Base-by-base conservation (phyloP, 2,888 invertebrate genomes). In the Leptinotarsa haldemani region DNA sequence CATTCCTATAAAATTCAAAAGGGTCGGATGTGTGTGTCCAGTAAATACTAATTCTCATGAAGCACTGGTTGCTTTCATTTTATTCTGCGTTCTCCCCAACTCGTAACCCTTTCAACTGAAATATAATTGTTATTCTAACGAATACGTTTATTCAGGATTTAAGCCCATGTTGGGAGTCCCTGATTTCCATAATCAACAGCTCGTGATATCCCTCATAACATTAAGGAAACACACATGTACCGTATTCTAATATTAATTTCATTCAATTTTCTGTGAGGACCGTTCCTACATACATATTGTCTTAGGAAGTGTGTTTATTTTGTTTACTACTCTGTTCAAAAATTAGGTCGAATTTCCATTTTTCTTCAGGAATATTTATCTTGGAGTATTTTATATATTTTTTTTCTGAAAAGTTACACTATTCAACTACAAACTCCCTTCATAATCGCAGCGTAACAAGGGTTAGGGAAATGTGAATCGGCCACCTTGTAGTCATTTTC, bases 1-100 rank as follows among this genome's bases (percentile, higher is more conserved):
- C 40, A 30, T 61, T 13, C n/a, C 16, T 15, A n/a, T 20, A 30
- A 9, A 61, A 61, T 40, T 40, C 25, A n/a, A 30, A 25, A 61
- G n/a, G 61, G 61, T 61, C 40, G 61, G 61, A 61, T 61, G 61
- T 61, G n/a, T n/a, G 16, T n/a, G 7, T 61, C 61, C 61, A 40
- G 61, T 61, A 61, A 40, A 61, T 61, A 30, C 61, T 61, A 61
- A 61, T 61, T 61, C 25, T 30, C 61, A 40, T 40, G 15, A n/a
- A 7, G 12, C 61, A 61, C n/a, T 61, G 5, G 30, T 61, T n/a
- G 16, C 61, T 56, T 56, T 56, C 15, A 22, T 56, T 56, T 20
- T 22, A 22, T 22, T 13, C 22, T 22, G 22, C 40, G 40, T 40
- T 40, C 40, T 9, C 40, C 40, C 40, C 3, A 40, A 56, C 56